Base-by-base conservation (phyloP, 2,888 invertebrate genomes). In the Cheilosia pagana region DNA sequence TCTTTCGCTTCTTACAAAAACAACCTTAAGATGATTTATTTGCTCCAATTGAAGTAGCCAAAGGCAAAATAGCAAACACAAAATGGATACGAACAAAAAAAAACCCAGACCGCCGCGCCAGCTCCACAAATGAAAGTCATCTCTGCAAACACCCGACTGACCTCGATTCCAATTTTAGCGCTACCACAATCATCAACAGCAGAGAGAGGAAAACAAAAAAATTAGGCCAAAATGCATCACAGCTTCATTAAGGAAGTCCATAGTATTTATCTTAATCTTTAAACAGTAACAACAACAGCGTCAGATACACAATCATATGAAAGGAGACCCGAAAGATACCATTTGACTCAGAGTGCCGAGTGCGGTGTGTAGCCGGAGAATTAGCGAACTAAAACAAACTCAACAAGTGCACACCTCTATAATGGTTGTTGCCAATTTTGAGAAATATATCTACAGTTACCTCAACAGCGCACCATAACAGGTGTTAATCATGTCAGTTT, bases 401-500 rank as follows among this genome's bases (percentile, higher is more conserved):
- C 16, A 52, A 35, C 70, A 23, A 59, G 48, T 16, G 53, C 45
- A 62, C 74, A 62, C 67, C 74, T 67, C 21, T 62, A 70, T n/a
- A n/a, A n/a, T 68, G 45, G 23, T 62, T 28, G 50, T 50, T 74
- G 62, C 68, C 75, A 71, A 52, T 59, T 70, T 71, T 14, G 5
- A 50, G 12, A 48, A 4, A 21, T 21, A 16, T 12, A 63, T 60
- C 25, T 35, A 60, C 72, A 41, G 72, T 72, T 72, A 53, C 12
- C 35, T 2, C 59, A 16, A 31, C 41, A 52, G 45, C 53, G 14
- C 75, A 76, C 68, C 81, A 65, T 67, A 83, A 74, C 74, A 79
- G 68, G 83, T 83, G 83, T 70, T 79, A 83, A 83, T 79, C 79
- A 83, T 83, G 83, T 63, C 82, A 59, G 41, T 55, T 67, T 43